A percentile compares a stretch with the other conserved stretches of the same genome.
phyloP scores from a whole-genome alignment of 2,797 vertebrate species.

The Microctenopoma lineatum region DNA sequence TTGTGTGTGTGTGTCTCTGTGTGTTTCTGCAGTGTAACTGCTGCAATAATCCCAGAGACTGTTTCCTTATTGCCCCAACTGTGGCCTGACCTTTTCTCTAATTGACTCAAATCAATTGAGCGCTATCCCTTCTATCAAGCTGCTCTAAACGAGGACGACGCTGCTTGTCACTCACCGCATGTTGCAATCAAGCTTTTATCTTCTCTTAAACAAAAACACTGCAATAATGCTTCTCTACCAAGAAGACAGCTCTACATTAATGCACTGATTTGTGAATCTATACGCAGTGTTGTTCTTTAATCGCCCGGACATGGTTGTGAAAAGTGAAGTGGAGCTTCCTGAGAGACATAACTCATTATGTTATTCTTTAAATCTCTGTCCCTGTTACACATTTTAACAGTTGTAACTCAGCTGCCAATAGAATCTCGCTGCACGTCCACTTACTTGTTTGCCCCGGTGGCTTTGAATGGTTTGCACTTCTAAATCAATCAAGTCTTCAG shows the following conservation, averaged over 20 bases:
- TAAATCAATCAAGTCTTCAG: too few species aligned
- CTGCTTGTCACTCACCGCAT: constrained; percentile 39
- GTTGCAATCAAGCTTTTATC: constrained; percentile 36
- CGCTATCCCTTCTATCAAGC: constrained; percentile 44
- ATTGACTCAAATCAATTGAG: constrained; percentile 76
- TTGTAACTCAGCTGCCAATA: not conserved
- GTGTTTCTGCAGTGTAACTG: not conserved
- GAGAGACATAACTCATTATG: not conserved
- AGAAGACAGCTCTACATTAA: not conserved
- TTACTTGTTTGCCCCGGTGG: too few species aligned
- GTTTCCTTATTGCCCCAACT: constrained; percentile 55
- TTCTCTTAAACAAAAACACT: constrained; percentile 6
- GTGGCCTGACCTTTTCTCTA: constrained; percentile 76
- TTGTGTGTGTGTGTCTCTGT: constrained; percentile 7
- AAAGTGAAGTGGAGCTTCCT: too few species aligned
- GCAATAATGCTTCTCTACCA: not conserved
- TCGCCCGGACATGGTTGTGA: not conserved
- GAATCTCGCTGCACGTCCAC: too few species aligned
- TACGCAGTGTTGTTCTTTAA: not conserved
- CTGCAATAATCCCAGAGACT: constrained; percentile 40
- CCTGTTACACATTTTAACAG: constrained; percentile 6
- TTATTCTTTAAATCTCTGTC: constrained; percentile 15
- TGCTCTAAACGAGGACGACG: constrained; percentile 31
- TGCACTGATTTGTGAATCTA: not conserved
- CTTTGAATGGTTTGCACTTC: too few species aligned